Conservation (phyloP, 2,888 invertebrate species). For the Atrina japonica region DNA sequence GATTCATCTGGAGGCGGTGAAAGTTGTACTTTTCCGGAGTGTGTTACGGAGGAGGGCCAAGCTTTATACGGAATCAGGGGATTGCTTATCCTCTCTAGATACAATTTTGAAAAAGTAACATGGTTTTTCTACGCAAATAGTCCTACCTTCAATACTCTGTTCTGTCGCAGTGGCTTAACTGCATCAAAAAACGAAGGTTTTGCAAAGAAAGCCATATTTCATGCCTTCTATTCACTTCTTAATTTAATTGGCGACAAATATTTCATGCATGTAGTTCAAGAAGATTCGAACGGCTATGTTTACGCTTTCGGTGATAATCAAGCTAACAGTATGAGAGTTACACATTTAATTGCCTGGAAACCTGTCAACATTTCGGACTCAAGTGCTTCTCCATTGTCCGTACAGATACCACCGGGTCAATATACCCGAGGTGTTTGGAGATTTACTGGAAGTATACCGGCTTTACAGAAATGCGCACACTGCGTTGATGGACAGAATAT, state of each 20-base stretch:
- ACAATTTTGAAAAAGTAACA: slow-evolving; percentile 52
- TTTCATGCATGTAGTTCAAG: slow-evolving; percentile 53
- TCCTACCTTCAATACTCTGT: slow-evolving; percentile 54
- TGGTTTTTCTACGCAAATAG: slow-evolving; percentile 67
- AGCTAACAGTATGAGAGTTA: slow-evolving; percentile 1
- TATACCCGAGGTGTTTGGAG: background rate
- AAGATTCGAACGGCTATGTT: slow-evolving; percentile 55
- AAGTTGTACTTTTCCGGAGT: slow-evolving; percentile 57
- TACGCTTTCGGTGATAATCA: slow-evolving; percentile 51
- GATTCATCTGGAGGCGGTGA: slow-evolving; percentile 60
- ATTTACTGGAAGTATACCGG: slow-evolving; percentile 27
- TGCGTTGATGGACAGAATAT: background rate
- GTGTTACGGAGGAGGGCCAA: slow-evolving; percentile 60
- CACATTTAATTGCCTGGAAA: slow-evolving; percentile 64
- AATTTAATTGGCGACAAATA: slow-evolving; percentile 50
- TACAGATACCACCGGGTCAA: slow-evolving; percentile 12
- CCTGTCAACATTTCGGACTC: slow-evolving; percentile 47
- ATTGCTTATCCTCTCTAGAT: slow-evolving; percentile 56
- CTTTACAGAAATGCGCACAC: background rate
- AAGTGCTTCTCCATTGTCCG: background rate
- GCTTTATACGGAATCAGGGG: slow-evolving; percentile 63
- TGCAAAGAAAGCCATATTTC: slow-evolving; percentile 58
- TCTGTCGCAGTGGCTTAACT: slow-evolving; percentile 64
- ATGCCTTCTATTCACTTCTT: slow-evolving; percentile 55
- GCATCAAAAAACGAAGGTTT: slow-evolving; percentile 50